Percentiles rank a stretch among this genome's conserved stretches.
phyloP scores from a whole-genome alignment of 2,888 invertebrate species.

The Agrotis segetum region DNA sequence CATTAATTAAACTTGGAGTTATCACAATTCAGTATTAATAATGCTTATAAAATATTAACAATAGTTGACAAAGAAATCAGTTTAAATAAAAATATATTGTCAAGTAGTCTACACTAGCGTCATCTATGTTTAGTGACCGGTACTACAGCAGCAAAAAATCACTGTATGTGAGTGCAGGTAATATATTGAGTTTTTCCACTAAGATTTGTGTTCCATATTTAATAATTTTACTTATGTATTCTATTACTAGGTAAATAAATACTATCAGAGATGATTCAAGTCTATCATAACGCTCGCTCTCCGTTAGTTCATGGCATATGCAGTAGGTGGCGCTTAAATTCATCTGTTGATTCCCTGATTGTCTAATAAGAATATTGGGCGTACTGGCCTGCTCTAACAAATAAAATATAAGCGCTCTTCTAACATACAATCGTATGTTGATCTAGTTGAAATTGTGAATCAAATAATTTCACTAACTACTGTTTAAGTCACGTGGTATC shows the following conservation, averaged over 20 bases:
- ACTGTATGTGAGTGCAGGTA: no score
- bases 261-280: constrained; percentile 3
- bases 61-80: no score
- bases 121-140: constrained; percentile 21
- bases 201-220: background rate
- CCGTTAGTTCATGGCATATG: background rate
- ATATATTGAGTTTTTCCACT: background rate
- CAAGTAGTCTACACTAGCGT: background rate
- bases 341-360: background rate
- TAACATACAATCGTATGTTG: background rate
- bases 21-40: background rate
- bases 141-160: background rate
- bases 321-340: constrained; percentile 15
- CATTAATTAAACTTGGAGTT: background rate
- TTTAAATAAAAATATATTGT: background rate
- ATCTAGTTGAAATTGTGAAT: background rate
- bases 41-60: background rate
- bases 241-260: background rate
- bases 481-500: no score
- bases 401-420: background rate
- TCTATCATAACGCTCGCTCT: no score
- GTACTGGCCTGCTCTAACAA: background rate
- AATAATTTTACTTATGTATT: background rate
- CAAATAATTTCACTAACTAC: no score
- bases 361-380: background rate